A percentile compares a stretch with the other conserved stretches of the same genome.
These are phyloP conservation scores for Neosilurus hyrtlii DNA, from an alignment of 2,797 vertebrate species.

Conservation along the genomic window DNA sequence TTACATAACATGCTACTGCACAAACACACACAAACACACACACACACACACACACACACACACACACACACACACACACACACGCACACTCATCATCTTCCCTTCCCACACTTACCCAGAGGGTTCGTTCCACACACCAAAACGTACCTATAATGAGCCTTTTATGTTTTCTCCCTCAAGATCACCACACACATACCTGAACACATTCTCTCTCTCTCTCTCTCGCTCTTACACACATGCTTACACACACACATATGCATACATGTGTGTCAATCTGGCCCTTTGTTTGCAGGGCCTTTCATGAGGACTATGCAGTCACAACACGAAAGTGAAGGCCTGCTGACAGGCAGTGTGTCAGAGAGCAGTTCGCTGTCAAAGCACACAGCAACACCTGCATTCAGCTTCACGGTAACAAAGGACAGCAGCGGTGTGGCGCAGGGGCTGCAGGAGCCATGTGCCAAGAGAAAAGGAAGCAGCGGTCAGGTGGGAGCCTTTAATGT, in stretches of 20 bases:
- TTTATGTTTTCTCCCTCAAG: constrained; percentile 58
- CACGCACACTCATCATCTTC: constrained; percentile 18
- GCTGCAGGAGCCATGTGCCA: not conserved
- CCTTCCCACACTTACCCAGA: not conserved
- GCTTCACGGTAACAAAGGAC: constrained; percentile 29
- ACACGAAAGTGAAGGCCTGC: constrained; percentile 30
- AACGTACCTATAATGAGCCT: constrained; percentile 59
- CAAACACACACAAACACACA: not conserved
- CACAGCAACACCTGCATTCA: constrained; percentile 30
- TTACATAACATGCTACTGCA: constrained; percentile 3
- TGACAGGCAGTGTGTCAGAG: constrained; percentile 41
- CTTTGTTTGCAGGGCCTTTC: constrained; percentile 44
- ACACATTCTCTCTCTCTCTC: not conserved
- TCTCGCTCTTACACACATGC: constrained; percentile 53
- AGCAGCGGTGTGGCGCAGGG: not conserved
- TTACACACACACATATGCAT: constrained; percentile 28
- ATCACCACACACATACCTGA: constrained; percentile 57
- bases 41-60: constrained; percentile 44
- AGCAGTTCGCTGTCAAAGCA: constrained; percentile 36
- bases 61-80: constrained; percentile 42
- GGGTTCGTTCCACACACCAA: constrained; percentile 28
- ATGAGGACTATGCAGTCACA: constrained; percentile 41
- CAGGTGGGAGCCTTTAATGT: constrained; percentile 19
- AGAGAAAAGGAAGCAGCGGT: constrained; percentile 13
- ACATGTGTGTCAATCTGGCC: constrained; percentile 30